phyloP scores from a whole-genome alignment of 2,888 invertebrate genomes.

The Eupeodes latifasciatus region DNA sequence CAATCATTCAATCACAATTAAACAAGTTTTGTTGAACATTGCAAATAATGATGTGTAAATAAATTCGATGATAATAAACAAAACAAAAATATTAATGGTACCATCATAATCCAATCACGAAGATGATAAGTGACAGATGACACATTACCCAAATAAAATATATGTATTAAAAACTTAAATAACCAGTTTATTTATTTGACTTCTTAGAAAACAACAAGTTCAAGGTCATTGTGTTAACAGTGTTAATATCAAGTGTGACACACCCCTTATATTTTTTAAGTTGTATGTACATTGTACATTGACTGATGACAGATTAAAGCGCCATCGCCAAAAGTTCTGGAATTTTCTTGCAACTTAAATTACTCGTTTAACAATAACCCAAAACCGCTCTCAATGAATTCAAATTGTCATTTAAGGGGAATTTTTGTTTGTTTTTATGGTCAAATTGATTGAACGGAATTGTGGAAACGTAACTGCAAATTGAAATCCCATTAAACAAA shows the following conservation, averaged over 20 bases:
- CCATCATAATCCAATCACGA: conserved; percentile 25
- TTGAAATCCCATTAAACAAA: not conserved
- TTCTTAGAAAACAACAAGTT: not conserved
- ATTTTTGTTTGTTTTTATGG: not conserved
- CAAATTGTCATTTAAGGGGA: not conserved
- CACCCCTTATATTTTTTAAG: conserved; percentile 14
- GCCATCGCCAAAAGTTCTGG: not conserved
- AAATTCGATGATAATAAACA: too few species aligned
- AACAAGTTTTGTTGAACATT: not conserved
- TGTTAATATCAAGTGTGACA: conserved; percentile 10
- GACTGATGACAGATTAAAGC: conserved; percentile 17
- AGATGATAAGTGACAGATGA: not conserved
- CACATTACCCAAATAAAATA: not conserved
- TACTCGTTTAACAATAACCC: not conserved
- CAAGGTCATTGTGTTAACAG: conserved; percentile 19
- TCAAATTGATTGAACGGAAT: not conserved
- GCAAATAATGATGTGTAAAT: not conserved
- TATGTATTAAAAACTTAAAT: not conserved
- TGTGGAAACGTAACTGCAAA: not conserved
- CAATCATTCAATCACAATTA: not conserved
- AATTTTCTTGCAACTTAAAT: conserved; percentile 11
- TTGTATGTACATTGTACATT: not conserved
- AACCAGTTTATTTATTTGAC: not conserved
- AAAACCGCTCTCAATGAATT: conserved; percentile 8
- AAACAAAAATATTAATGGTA: not conserved